Evolutionary conservation across 2,888 invertebrate species (phyloP).

Genomic region (Hyposoter dolosus): DNA sequence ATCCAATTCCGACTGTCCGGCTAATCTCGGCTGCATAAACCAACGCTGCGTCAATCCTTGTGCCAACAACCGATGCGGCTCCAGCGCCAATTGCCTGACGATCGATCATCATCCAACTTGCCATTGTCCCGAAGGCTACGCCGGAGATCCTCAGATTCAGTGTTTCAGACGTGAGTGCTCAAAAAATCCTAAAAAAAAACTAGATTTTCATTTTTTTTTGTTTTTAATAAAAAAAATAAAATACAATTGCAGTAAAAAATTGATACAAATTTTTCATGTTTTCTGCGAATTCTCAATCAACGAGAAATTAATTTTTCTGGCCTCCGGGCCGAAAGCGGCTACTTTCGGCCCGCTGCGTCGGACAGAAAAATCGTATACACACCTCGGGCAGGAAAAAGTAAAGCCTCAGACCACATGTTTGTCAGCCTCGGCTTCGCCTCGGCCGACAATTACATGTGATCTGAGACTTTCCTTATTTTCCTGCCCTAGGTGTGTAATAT

Average conservation of each 20-base stretch:
- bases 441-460: too few relatives aligned
- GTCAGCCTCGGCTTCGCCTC: too few relatives aligned
- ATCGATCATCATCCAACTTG: slow-evolving; percentile 93
- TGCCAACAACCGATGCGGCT: slow-evolving; percentile 92
- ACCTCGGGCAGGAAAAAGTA: too few relatives aligned
- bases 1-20: slow-evolving; percentile 91
- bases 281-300: neutral
- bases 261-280: too few relatives aligned
- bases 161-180: slow-evolving; percentile 93
- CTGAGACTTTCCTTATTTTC: too few relatives aligned
- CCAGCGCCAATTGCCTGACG: slow-evolving; percentile 92
- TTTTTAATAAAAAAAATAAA: neutral
- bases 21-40: slow-evolving; percentile 92
- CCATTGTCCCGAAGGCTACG: slow-evolving; percentile 93
- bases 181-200: neutral
- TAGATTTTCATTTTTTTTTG: neutral
- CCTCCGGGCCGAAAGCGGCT: too few relatives aligned
- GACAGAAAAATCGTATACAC: too few relatives aligned
- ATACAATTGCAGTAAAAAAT: too few relatives aligned
- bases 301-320: slow-evolving; percentile 9
- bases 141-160: slow-evolving; percentile 93
- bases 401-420: too few relatives aligned
- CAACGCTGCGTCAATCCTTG: slow-evolving; percentile 94
- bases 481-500: too few relatives aligned
- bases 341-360: too few relatives aligned